Conservation (phyloP, 2,113 vertebrate genomes). For the Corvus hawaiiensis region DNA sequence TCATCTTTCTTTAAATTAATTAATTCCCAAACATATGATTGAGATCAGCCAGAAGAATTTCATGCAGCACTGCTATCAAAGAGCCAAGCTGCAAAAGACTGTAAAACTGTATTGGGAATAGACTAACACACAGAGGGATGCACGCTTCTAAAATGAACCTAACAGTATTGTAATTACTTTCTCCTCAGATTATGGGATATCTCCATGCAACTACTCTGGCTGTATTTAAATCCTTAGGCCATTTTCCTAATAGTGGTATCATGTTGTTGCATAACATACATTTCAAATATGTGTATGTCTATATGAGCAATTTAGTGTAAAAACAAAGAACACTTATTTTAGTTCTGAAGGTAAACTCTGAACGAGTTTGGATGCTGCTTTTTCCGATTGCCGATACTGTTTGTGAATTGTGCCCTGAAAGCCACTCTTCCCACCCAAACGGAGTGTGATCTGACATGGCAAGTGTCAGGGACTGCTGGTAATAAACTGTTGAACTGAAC, state of each 20-base stretch:
- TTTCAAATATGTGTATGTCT: fast-evolving
- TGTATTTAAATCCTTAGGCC: not conserved
- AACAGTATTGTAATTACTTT: not conserved
- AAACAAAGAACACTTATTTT: not conserved
- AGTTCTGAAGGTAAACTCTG: not conserved
- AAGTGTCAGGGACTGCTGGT: not conserved
- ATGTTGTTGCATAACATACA: not conserved
- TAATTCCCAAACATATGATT: not conserved
- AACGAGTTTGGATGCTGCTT: not conserved
- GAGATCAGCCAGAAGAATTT: not conserved
- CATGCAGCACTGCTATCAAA: fast-evolving
- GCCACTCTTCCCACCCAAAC: not conserved
- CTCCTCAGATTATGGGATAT: not conserved
- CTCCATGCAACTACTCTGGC: not conserved
- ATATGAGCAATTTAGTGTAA: not conserved
- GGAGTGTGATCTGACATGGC: not conserved
- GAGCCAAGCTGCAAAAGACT: not conserved
- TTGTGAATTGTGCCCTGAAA: not conserved
- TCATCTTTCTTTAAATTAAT: not conserved
- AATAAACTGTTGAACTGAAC: not conserved
- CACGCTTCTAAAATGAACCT: not conserved
- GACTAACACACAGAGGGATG: not conserved
- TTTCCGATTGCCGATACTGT: not conserved
- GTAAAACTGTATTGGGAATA: not conserved
- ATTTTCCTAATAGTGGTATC: not conserved